Evolutionary conservation across 2,113 vertebrate species (phyloP).

Genomic region (Colossoma macropomum): DNA sequence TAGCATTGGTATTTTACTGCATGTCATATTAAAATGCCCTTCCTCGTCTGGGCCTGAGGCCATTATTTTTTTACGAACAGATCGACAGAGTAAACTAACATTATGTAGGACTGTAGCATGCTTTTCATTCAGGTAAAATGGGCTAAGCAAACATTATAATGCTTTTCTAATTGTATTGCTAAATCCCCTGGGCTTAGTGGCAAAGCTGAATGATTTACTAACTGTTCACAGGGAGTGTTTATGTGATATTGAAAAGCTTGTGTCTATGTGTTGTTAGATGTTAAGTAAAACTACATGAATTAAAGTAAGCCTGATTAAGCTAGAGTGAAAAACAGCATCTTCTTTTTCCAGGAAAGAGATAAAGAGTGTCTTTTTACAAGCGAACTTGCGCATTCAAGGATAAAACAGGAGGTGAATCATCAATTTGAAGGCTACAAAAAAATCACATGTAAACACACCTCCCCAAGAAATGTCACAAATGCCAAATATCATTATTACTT

Average conservation of each 20-base stretch:
- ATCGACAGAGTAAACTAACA: neutral
- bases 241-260: conserved; percentile 18
- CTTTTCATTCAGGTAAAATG: neutral
- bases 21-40: neutral
- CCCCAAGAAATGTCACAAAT: neutral
- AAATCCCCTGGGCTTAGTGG: conserved; percentile 10
- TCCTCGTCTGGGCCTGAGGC: neutral
- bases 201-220: conserved; percentile 20
- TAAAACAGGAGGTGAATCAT: neutral
- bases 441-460: neutral
- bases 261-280: neutral
- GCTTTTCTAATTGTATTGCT: conserved; percentile 15
- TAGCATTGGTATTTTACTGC: too few species aligned
- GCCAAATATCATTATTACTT: neutral
- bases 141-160: conserved; percentile 11
- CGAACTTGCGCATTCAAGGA: neutral
- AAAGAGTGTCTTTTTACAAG: neutral
- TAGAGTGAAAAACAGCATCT: neutral
- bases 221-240: neutral
- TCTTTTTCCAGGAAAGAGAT: conserved; percentile 2
- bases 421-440: neutral
- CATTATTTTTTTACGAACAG: neutral
- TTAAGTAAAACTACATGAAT: conserved; percentile 16
- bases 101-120: neutral
- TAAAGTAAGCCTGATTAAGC: neutral